Conservation (phyloP, 92 coral and sea anemone genomes). For the Phenganax marumi region DNA sequence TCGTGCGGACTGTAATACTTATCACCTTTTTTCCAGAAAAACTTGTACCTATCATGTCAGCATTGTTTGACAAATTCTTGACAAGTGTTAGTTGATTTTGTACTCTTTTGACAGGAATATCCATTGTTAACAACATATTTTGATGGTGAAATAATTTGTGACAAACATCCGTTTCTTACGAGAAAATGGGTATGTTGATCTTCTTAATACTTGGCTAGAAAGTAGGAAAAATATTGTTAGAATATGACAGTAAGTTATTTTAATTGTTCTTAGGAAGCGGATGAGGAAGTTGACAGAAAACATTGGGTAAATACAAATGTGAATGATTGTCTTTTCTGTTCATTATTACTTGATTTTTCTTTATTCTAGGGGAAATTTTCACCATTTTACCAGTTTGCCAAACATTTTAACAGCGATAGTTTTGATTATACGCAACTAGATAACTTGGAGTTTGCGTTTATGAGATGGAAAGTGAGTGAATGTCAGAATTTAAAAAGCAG, state of each 20-base stretch:
- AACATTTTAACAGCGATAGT: conserved; percentile 89
- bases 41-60: no score
- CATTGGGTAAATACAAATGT: conserved; percentile 75
- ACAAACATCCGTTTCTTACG: conserved; percentile 94
- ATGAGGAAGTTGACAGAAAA: conserved; percentile 98
- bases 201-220: not conserved
- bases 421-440: conserved; percentile 93
- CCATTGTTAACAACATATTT: conserved; percentile 95
- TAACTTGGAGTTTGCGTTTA: conserved; percentile 92
- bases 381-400: conserved; percentile 98
- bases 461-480: conserved; percentile 95
- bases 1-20: no score
- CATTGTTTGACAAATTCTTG: not conserved
- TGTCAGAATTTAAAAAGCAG: not conserved
- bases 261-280: conserved; percentile 73
- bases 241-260: not conserved
- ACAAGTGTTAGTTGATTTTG: not conserved
- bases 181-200: conserved; percentile 91
- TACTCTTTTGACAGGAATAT: conserved; percentile 66
- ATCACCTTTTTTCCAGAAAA: no score
- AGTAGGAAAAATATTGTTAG: not conserved
- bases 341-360: not conserved
- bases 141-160: conserved; percentile 98
- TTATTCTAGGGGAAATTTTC: conserved; percentile 81
- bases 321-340: not conserved